Evolutionary conservation across 1,140 invertebrate genomes (phyloP), one percentile per base, ranked within the genome.

Genomic region (Macrostomum lignano): DNA sequence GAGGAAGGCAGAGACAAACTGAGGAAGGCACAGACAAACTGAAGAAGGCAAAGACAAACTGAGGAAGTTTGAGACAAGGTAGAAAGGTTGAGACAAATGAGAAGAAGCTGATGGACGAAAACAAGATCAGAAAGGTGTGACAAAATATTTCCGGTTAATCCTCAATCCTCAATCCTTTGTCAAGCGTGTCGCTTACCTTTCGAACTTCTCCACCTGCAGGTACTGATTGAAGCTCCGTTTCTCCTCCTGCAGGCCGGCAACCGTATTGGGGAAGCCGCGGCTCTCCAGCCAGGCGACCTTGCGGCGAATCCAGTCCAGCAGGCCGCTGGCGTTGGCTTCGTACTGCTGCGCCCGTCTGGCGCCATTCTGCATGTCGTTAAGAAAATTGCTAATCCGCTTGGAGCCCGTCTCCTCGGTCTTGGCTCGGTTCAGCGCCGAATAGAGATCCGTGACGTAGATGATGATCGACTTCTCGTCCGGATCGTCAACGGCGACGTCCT

Each of bases 341-440:
- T 98, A 98, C 43, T 93, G 77, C 40, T 73, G 66, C 44, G 88
- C 74, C 73, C 86, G 81, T 38, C 42, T 69, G 40, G 96, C 88
- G 46, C 88, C 88, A 49, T 94, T 86, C 75, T 94, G 86, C 3
- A 84, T 79, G 52, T 91, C 82, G 38, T 84, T 82, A 26, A 98
- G 34, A 36, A 60, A 56, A 55, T 91, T 93, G 41, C 81, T 82
- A 46, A 94, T 91, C 49, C 84, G 67, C 58, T 88, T 88, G 39
- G 82, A 82, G 55, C 96, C 86, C 1, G 96, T 86, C 2, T 81
- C 91, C 55, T 96, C 91, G 48, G 86, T 77, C 63, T 94, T 96
- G 71, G 94, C 74, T 61, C 96, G 96, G 41, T 82, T 93, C 66
- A 98, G 98, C 66, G 94, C 96, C 58, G 96, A 88, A 67, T 98